Conservation (phyloP, 2,888 invertebrate species). For the Phoronis australis region DNA sequence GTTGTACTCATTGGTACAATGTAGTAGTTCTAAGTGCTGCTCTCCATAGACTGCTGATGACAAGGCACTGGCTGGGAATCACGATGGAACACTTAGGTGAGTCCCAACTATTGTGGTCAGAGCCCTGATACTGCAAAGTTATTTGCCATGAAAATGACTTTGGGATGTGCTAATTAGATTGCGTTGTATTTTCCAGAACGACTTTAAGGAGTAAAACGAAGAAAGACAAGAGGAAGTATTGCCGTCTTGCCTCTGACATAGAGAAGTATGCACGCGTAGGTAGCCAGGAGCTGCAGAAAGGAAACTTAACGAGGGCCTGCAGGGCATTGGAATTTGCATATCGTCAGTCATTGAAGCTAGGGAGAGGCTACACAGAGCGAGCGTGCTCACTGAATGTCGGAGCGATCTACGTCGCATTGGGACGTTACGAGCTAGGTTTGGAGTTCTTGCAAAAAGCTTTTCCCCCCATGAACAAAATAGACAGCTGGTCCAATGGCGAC, state of each 20-base stretch:
- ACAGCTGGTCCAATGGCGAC: slow-evolving; percentile 35
- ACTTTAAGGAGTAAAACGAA: not conserved
- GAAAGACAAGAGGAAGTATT: not conserved
- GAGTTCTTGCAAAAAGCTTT: slow-evolving; percentile 24
- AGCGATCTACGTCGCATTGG: slow-evolving; percentile 29
- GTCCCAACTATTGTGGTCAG: too few relatives aligned
- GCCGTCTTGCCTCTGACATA: not conserved
- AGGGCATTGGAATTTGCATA: slow-evolving; percentile 15
- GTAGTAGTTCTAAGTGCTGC: too few relatives aligned
- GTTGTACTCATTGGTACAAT: too few relatives aligned
- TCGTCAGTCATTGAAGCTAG: slow-evolving; percentile 18
- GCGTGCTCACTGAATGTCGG: slow-evolving; percentile 43
- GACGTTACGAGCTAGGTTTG: slow-evolving; percentile 25
- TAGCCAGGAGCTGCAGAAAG: slow-evolving; percentile 5
- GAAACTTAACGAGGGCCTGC: slow-evolving; percentile 5
- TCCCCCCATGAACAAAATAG: slow-evolving; percentile 21
- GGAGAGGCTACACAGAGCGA: slow-evolving; percentile 24
- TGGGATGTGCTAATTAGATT: too few relatives aligned
- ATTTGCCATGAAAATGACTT: too few relatives aligned
- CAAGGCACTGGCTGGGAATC: too few relatives aligned
- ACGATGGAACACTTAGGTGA: too few relatives aligned
- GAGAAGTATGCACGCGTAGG: slow-evolving; percentile 5
- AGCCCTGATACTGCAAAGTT: too few relatives aligned
- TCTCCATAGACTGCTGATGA: too few relatives aligned
- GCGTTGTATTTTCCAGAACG: too few relatives aligned